A percentile compares a stretch with the other conserved stretches of the same genome.
phyloP scores from a whole-genome alignment of 2,113 vertebrate genomes.

The Axis porcinus region DNA sequence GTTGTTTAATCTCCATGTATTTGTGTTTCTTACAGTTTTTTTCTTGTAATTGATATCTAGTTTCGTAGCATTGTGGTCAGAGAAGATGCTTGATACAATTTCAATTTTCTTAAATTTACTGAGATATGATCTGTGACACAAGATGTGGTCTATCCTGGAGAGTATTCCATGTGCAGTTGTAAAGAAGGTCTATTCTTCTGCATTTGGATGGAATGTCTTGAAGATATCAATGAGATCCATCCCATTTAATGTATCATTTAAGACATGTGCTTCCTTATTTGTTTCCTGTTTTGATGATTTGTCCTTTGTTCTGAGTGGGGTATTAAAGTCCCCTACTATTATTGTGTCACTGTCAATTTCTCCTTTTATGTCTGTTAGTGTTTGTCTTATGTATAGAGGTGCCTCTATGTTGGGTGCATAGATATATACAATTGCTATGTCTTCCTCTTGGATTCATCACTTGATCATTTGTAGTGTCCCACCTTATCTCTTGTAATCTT shows the following conservation, averaged over 20 bases:
- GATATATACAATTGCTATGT: background rate
- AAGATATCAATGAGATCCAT: background rate
- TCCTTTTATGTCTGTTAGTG: background rate
- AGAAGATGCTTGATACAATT: background rate
- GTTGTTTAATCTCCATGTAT: background rate
- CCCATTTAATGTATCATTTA: background rate
- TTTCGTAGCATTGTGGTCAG: fast-evolving
- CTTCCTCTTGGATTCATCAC: background rate
- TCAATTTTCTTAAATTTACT: background rate
- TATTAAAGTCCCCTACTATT: background rate
- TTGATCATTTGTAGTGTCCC: background rate
- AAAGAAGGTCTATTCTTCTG: background rate
- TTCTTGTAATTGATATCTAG: background rate
- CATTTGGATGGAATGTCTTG: background rate
- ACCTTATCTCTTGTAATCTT: background rate
- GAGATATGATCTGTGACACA: background rate
- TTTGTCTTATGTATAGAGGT: background rate
- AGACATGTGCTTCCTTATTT: background rate
- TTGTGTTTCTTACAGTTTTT: background rate
- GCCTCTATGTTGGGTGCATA: background rate
- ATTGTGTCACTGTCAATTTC: background rate
- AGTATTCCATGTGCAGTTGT: background rate
- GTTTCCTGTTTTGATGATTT: background rate
- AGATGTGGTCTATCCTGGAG: background rate
- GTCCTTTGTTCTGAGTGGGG: background rate